Base-by-base conservation (phyloP, 1,140 invertebrate genomes). In the Aricia agestis region DNA sequence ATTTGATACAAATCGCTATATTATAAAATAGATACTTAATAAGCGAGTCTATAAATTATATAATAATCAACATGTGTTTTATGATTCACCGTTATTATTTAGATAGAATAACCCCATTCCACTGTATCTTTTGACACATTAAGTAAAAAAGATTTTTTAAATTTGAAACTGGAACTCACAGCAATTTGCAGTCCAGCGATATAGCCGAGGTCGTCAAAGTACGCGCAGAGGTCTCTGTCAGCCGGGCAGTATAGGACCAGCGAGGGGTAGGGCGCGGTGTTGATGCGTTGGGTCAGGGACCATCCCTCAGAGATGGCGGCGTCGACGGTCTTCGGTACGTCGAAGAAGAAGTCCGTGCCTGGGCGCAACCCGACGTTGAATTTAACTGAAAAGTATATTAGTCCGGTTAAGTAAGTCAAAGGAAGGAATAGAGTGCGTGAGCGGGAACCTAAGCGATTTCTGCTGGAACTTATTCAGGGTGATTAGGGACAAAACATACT, bases 131-230 rank as follows among this genome's bases (percentile, higher is more conserved):
- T 58, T 58, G 13, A 58, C n/a, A 15, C 6, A 15, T 1, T 15
- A 9, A 58, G 1, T 6, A 17, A 9, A n/a, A 59, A n/a, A 59
- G 15, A 15, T n/a, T 15, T n/a, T 2, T 58, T 58, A 58, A n/a
- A 57, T 57, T 32, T 57, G 2, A 11, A 57, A 57, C 2, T 13
- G 0, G 10, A 58, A 85, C 83, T 76, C 71, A 86, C 82, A 69
- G 78, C 79, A 71, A 83, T 70, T 72, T 84, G 83, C n/a, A 81
- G 19, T 1, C 84, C 87, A 66, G 82, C 80, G 1, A 85, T 70
- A 15, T 71, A 74, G 6, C 75, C 82, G 10, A 74, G 79, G 18
- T 75, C 72, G 57, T 85, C 83, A 52, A 73, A 83, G 11, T 84
- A 71, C 0, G 70, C 75, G 66, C 86, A 87, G 17, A 84, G 17